Evolutionary conservation across 2,797 vertebrate species (phyloP).

Genomic region (Chaetophractus vellerosus): DNA sequence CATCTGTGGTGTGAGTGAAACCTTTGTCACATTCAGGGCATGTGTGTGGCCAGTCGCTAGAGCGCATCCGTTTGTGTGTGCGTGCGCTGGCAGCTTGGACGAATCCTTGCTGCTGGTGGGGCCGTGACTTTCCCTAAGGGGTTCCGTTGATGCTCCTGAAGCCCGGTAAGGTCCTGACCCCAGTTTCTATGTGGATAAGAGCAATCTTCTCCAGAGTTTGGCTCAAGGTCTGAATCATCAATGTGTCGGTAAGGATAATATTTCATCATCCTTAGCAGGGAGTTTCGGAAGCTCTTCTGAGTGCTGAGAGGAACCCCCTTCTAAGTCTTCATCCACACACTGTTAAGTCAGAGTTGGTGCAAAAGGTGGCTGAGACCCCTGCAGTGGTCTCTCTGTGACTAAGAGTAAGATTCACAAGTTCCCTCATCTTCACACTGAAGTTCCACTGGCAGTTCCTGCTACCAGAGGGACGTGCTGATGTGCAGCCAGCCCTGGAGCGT

Average conservation of each 20-base stretch:
- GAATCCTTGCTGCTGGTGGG: slow-evolving; percentile 81
- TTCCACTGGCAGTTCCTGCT: neutral
- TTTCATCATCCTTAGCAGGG: neutral
- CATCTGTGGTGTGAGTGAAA: slow-evolving; percentile 78
- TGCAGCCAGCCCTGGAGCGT: neutral
- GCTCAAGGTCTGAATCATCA: slow-evolving; percentile 12
- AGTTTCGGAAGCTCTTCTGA: slow-evolving; percentile 44
- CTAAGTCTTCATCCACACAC: neutral
- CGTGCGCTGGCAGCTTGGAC: slow-evolving; percentile 75
- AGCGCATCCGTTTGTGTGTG: slow-evolving; percentile 86
- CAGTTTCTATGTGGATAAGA: slow-evolving; percentile 35
- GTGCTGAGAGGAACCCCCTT: slow-evolving; percentile 24
- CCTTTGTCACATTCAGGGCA: slow-evolving; percentile 84
- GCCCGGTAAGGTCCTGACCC: accelerated
- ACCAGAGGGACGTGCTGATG: neutral
- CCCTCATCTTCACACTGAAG: slow-evolving; percentile 33
- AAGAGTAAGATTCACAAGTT: neutral
- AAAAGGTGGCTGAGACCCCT: slow-evolving; percentile 29
- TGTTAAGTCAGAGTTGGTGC: slow-evolving; percentile 35
- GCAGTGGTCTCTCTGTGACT: neutral
- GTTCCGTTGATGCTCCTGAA: slow-evolving; percentile 68
- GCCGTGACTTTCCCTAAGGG: slow-evolving; percentile 59
- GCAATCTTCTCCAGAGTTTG: slow-evolving; percentile 9
- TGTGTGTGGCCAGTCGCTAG: slow-evolving; percentile 77
- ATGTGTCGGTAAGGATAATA: neutral